Base-by-base conservation (phyloP, 2,888 invertebrate genomes). In the Tenthredo mesomela region DNA sequence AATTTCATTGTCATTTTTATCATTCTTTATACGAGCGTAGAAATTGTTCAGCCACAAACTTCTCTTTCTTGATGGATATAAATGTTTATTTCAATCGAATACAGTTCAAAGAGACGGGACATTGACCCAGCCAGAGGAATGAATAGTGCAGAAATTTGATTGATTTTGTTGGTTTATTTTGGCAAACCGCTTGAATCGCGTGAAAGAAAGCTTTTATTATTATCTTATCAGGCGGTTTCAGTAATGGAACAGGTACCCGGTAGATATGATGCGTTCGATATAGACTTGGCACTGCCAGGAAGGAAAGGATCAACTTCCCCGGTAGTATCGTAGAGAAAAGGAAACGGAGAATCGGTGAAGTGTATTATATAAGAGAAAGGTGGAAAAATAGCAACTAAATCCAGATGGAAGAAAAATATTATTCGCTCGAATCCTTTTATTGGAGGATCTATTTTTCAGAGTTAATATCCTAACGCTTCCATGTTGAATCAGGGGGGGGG, bases 351-450 rank as follows among this genome's bases (percentile, higher is more conserved):
- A 73, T 73, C 73, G 21, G 10, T 10, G 40, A 25, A 43, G 77
- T 77, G 40, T 73, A 73, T 77, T 54, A 43, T 54, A 43, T 33
- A 43, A 54, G 37, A 61, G 80, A 40, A 47, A 61, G 61, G 80
- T 58, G 61, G 65, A 43, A 61, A 80, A 80, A 61, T 80, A 80
- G 75, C 67, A 65, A 86, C 86, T 88, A 87, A 88, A 87, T 85
- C 87, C 86, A 87, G 86, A 88, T 89, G 86, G 86, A 88, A 88
- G 88, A 87, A 88, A 88, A 89, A 89, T 88, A 89, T 89, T 87
- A 87, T 88, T 87, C 86, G 87, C 84, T 77, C 65, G 86, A 87
- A 88, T 88, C 86, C 87, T 87, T 87, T 88, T 87, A 88, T 87
- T 88, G 87, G 84, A 50, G 84, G 87, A 88, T 88, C 88, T 88